Conservation (phyloP, 2,113 vertebrate species). For the Gopherus evgoodei region DNA sequence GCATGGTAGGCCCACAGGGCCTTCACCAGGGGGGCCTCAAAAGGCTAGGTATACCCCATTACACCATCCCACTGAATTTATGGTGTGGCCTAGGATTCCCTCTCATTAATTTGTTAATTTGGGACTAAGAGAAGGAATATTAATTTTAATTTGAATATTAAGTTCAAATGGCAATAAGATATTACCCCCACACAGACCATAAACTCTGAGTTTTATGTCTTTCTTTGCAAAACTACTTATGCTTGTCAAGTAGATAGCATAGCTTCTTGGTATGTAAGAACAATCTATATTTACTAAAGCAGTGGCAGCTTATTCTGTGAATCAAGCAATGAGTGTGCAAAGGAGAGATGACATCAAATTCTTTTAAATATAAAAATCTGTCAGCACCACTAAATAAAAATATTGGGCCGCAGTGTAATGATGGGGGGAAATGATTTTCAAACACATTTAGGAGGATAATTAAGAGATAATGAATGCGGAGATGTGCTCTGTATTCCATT, state of each 20-base stretch:
- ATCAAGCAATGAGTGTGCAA: background rate
- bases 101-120: background rate
- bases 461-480: conserved; percentile 71
- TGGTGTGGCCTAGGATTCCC: background rate
- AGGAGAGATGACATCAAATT: background rate
- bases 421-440: conserved; percentile 63
- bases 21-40: background rate
- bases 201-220: background rate
- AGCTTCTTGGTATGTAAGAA: background rate
- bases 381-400: conserved; percentile 70
- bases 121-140: background rate
- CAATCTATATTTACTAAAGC: background rate
- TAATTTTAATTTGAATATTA: background rate
- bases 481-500: conserved; percentile 68
- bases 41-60: background rate
- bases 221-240: background rate
- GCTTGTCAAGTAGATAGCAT: conserved; percentile 27
- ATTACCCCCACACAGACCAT: background rate
- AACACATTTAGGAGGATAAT: conserved; percentile 70
- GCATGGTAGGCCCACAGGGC: background rate
- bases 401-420: conserved; percentile 51
- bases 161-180: background rate
- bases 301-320: background rate
- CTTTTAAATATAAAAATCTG: conserved; percentile 45
- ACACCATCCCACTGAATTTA: background rate